Base-by-base conservation (phyloP, 2,113 vertebrate species). In the Poecilia latipinna region DNA sequence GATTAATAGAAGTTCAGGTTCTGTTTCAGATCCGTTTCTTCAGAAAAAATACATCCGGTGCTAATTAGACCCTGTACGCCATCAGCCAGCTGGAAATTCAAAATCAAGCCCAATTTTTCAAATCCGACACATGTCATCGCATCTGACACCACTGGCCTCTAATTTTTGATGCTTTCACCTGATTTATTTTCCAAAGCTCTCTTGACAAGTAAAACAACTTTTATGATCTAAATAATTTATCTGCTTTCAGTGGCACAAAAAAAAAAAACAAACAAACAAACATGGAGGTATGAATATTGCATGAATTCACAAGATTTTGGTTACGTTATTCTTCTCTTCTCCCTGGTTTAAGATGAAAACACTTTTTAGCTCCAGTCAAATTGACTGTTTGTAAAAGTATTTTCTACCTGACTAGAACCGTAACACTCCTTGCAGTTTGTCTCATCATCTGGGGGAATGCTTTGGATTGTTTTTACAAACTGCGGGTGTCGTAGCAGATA, bases 61-160 rank as follows among this genome's bases (percentile, higher is more conserved):
- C 91, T 95, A 95, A 95, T 95, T 94, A 95, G 92, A 93, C 82
- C 91, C 91, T 91, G 89, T 83, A 92, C 61, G 90, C 85, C 81
- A 90, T 76, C 91, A 91, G 88, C 90, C 94, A 94, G 90, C 92
- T 95, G 93, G 91, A 94, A 88, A 90, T 89, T 79, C 86, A 80
- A 92, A 90, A 91, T 91, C 89, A 92, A 82, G 79, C 86, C 76
- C 80, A 83, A 79, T 65, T 83, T 91, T 92, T 89, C 82, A 86
- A 92, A 89, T 74, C 67, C 83, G 90, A 91, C 91, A 93, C 89
- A 90, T 93, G 91, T 91, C 91, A 90, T 89, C 91, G 72, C 86
- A 80, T 80, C 88, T 87, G 87, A 86, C 82, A 89, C 75, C 68
- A 62, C 24, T 61, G 31, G 75, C 32, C 57, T 77, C 87, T 35